Evolutionary conservation across 2,888 invertebrate genomes (phyloP).

Genomic region (Entomobrya proxima): DNA sequence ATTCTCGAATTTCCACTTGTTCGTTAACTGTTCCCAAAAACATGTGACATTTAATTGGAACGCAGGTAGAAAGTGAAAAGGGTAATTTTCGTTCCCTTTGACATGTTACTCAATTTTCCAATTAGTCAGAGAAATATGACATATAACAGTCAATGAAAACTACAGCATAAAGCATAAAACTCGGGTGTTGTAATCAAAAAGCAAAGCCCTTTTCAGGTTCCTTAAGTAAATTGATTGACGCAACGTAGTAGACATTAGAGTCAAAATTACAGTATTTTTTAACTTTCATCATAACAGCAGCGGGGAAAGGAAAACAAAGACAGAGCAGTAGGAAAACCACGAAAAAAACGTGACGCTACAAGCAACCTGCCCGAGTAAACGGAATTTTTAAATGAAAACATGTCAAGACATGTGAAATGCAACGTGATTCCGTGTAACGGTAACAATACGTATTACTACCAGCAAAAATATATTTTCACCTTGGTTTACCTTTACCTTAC

Average conservation of each 20-base stretch:
- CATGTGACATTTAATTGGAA: background rate
- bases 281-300: background rate
- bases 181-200: background rate
- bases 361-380: background rate
- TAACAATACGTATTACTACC: slow-evolving; percentile 4
- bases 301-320: background rate
- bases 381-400: slow-evolving; percentile 51
- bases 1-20: background rate
- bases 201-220: no score
- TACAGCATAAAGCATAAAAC: background rate
- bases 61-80: no score
- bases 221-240: no score
- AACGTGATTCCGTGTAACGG: slow-evolving; percentile 39
- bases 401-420: slow-evolving; percentile 53
- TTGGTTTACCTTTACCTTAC: slow-evolving; percentile 7
- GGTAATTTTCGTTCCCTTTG: no score
- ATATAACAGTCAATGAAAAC: background rate
- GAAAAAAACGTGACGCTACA: slow-evolving; percentile 38
- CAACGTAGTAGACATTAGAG: background rate
- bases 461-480: slow-evolving; percentile 7
- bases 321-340: background rate
- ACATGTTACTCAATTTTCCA: slow-evolving; percentile 3
- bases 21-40: background rate
- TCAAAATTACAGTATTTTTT: background rate
- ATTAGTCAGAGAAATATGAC: background rate